Evolutionary conservation across 2,888 invertebrate species (phyloP).

Genomic region (Rutpela maculata): DNA sequence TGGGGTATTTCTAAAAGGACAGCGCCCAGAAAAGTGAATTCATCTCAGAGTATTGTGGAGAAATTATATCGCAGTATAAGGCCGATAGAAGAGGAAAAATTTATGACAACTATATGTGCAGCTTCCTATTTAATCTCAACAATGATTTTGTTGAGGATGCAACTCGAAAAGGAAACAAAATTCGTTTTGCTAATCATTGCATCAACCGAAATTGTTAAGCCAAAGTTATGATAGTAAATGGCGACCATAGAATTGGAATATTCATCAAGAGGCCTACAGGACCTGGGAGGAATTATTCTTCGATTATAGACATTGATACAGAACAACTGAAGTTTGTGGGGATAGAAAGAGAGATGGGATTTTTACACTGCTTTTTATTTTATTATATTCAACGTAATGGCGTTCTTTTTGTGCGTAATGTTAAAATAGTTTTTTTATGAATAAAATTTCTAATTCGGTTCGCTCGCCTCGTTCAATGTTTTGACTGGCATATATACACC

Average conservation of each 20-base stretch:
- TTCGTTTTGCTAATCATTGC: slow-evolving; percentile 99
- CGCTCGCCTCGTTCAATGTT: too few species aligned
- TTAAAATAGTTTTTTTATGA: slow-evolving; percentile 36
- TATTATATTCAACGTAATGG: slow-evolving; percentile 43
- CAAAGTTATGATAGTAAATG: slow-evolving; percentile 98
- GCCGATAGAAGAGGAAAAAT: slow-evolving; percentile 99
- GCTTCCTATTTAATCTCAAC: slow-evolving; percentile 98
- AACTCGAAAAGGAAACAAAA: slow-evolving; percentile 98
- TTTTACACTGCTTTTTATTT: slow-evolving; percentile 68
- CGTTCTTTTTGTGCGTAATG: slow-evolving; percentile 42
- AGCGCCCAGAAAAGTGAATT: slow-evolving; percentile 98
- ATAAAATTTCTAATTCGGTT: too few species aligned
- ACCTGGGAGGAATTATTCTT: slow-evolving; percentile 99
- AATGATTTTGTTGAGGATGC: slow-evolving; percentile 99
- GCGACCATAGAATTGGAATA: slow-evolving; percentile 95
- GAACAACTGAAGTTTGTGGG: slow-evolving; percentile 99
- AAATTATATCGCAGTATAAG: slow-evolving; percentile 98
- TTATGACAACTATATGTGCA: slow-evolving; percentile 99
- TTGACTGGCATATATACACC: too few species aligned
- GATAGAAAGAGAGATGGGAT: slow-evolving; percentile 98
- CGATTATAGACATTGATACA: slow-evolving; percentile 97
- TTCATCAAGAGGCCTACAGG: slow-evolving; percentile 98
- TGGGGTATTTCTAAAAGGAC: slow-evolving; percentile 98
- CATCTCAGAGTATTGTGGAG: slow-evolving; percentile 99
- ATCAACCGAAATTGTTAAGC: slow-evolving; percentile 99